Evolutionary conservation across 1,140 invertebrate species (phyloP).

Genomic region (Papilio polytes): DNA sequence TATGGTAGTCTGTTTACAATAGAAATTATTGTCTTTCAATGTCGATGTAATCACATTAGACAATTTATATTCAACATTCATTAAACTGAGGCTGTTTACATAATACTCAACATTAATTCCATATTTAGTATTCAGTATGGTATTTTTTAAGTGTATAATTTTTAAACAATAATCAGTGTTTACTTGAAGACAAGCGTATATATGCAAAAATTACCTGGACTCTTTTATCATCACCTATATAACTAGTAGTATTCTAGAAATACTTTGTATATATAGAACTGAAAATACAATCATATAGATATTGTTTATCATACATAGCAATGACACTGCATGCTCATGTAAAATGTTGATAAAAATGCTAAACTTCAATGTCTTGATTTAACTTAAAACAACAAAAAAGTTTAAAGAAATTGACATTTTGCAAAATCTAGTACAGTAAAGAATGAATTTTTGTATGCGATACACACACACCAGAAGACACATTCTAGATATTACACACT

Average conservation of each 20-base stretch:
- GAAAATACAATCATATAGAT: not conserved
- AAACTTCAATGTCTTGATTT: not conserved
- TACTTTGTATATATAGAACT: slow-evolving; percentile 9
- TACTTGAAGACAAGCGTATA: not conserved
- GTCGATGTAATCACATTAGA: not conserved
- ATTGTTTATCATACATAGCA: not conserved
- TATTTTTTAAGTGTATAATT: slow-evolving; percentile 21
- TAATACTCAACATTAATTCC: slow-evolving; percentile 35
- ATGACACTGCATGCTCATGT: not conserved
- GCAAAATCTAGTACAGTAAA: not conserved
- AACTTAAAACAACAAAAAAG: not conserved
- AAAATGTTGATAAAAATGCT: not conserved
- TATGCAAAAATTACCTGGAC: not conserved
- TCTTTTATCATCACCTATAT: not conserved
- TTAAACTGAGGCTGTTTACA: slow-evolving; percentile 23
- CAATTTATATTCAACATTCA: not conserved
- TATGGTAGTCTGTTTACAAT: not conserved
- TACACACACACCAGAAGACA: not conserved
- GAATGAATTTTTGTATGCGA: not conserved
- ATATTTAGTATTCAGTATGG: slow-evolving; percentile 32
- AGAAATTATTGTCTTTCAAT: not conserved
- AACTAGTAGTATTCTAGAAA: slow-evolving; percentile 16
- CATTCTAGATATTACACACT: not conserved
- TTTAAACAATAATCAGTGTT: slow-evolving; percentile 16
- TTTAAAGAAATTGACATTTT: not conserved